Conservation (phyloP, 2,797 vertebrate species). For the Halcyon badia region DNA sequence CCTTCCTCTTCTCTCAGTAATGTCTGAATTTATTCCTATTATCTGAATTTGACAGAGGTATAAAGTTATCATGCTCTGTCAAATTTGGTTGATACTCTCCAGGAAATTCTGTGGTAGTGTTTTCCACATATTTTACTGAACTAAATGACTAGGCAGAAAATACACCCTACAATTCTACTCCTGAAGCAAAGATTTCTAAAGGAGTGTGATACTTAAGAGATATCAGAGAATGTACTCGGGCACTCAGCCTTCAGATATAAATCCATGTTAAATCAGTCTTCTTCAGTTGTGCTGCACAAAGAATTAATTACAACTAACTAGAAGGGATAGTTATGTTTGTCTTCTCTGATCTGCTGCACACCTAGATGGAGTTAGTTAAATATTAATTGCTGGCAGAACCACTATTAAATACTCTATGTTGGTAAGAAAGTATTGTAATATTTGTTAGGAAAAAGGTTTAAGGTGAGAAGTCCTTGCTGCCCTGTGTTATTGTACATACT, state of each 20-base stretch:
- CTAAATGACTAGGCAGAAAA: neutral
- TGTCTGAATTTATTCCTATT: constrained; percentile 8
- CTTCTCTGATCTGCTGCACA: neutral
- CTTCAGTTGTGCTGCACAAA: neutral
- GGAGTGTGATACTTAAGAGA: neutral
- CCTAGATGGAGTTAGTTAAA: neutral
- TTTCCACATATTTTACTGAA: neutral
- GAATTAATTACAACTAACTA: neutral
- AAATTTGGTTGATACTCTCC: neutral
- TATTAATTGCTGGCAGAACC: neutral
- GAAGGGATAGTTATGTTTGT: neutral
- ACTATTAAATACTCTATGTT: neutral
- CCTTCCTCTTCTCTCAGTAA: constrained; percentile 12
- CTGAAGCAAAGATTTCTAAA: neutral
- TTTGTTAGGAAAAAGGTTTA: neutral
- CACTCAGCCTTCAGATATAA: neutral
- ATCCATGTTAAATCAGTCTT: neutral
- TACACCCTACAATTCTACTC: neutral
- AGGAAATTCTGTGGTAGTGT: neutral
- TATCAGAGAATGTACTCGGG: neutral
- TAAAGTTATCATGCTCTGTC: neutral
- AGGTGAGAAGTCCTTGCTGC: neutral
- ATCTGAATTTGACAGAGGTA: neutral
- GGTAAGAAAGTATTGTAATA: neutral
- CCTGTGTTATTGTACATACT: neutral